Percentiles rank a stretch among this genome's conserved stretches.
Evolutionary conservation across 2,888 invertebrate species (phyloP).

Genomic region (Petrophora chlorosata): DNA sequence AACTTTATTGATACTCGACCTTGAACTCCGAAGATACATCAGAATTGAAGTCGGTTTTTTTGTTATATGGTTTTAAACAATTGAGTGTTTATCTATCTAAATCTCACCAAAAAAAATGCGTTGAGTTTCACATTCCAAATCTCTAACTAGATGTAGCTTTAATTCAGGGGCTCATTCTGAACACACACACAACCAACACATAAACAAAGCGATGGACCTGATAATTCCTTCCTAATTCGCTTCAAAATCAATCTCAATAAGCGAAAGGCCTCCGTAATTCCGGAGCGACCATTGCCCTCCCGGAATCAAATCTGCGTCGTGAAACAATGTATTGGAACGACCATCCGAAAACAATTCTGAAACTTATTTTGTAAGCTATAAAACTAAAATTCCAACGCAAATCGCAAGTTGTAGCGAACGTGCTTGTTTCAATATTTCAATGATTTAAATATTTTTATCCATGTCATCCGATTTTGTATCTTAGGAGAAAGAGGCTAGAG

Average conservation of each 20-base stretch:
- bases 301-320: slow-evolving; percentile 31
- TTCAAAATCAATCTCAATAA: slow-evolving; percentile 33
- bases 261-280: slow-evolving; percentile 25
- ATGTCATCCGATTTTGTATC: slow-evolving; percentile 1
- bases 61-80: too few relatives aligned
- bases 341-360: slow-evolving; percentile 16
- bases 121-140: too few relatives aligned
- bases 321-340: slow-evolving; percentile 22
- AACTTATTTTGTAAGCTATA: slow-evolving; percentile 16
- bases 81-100: too few relatives aligned
- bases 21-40: too few relatives aligned
- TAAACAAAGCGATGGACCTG: slow-evolving; percentile 8
- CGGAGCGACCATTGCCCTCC: slow-evolving; percentile 20
- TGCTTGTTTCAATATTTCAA: slow-evolving; percentile 31
- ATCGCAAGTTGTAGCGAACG: slow-evolving; percentile 21
- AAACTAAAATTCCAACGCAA: slow-evolving; percentile 21
- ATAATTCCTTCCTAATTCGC: slow-evolving; percentile 8
- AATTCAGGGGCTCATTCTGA: too few relatives aligned
- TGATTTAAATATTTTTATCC: slow-evolving; percentile 12
- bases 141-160: too few relatives aligned
- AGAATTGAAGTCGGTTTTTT: too few relatives aligned
- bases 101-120: too few relatives aligned
- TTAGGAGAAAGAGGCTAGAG: slow-evolving; percentile 18
- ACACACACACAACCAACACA: too few relatives aligned
- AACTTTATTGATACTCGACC: too few relatives aligned